phyloP scores from a whole-genome alignment of 2,797 vertebrate genomes.

The Jordanella pulchra region DNA sequence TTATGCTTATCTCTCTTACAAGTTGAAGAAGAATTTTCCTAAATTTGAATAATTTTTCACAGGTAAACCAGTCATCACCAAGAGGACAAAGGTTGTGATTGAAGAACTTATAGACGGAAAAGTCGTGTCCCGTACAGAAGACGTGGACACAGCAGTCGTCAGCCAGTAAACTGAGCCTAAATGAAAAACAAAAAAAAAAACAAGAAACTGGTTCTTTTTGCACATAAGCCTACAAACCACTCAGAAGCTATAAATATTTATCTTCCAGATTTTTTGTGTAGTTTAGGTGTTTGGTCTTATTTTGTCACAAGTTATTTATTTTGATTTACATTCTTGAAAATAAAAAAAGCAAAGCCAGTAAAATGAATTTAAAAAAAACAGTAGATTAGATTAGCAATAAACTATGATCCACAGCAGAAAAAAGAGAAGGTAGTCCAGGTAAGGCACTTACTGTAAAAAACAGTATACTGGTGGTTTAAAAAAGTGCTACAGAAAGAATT shows the following conservation, averaged over 20 bases:
- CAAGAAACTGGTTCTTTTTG: background rate
- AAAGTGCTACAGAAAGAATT: background rate
- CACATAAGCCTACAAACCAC: background rate
- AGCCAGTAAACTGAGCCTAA: constrained; percentile 24
- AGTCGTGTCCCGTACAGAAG: constrained; percentile 80
- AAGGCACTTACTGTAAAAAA: background rate
- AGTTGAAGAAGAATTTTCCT: background rate
- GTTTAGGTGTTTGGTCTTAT: constrained; percentile 1
- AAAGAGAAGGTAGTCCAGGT: background rate
- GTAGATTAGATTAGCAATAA: background rate
- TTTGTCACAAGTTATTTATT: constrained; percentile 21
- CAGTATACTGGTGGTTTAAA: background rate
- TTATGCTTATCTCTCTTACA: background rate
- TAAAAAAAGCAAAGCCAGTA: background rate
- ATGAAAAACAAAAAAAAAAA: background rate
- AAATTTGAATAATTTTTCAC: constrained; percentile 14
- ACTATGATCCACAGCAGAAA: background rate
- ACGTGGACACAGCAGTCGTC: constrained; percentile 44
- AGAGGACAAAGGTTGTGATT: constrained; percentile 83
- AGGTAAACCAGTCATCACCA: constrained; percentile 69
- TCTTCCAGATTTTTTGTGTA: background rate
- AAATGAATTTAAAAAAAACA: background rate
- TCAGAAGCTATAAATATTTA: background rate
- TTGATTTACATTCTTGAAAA: constrained; percentile 1
- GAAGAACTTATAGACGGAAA: constrained; percentile 88